phyloP scores from a whole-genome alignment of 1,140 invertebrate species.

The Drosophila prosaltans region DNA sequence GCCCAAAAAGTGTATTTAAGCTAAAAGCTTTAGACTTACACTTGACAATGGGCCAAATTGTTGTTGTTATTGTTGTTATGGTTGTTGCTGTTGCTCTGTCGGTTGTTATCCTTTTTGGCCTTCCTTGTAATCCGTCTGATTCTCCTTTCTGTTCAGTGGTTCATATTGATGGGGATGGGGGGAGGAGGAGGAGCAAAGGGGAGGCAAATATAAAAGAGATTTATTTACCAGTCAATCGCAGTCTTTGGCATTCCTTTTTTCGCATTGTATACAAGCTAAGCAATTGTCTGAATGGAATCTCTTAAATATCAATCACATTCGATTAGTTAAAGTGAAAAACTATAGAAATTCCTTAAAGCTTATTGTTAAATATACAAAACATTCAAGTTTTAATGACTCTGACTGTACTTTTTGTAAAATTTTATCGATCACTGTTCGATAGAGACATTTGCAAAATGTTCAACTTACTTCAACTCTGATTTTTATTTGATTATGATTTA shows the following conservation, averaged over 20 bases:
- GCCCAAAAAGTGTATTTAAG: slow-evolving; percentile 78
- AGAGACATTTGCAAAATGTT: not conserved
- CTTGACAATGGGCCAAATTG: slow-evolving; percentile 75
- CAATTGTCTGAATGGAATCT: slow-evolving; percentile 1
- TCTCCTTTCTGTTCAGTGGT: slow-evolving; percentile 11
- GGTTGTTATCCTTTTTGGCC: slow-evolving; percentile 1
- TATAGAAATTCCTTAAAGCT: not conserved
- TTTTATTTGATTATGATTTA: not conserved
- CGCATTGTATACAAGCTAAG: not conserved
- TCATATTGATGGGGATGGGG: not conserved
- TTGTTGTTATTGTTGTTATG: slow-evolving; percentile 46
- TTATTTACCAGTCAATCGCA: slow-evolving; percentile 65
- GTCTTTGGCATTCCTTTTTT: not conserved
- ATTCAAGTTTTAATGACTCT: too few relatives aligned
- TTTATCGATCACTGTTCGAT: not conserved
- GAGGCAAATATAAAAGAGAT: slow-evolving; percentile 6
- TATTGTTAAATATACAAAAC: not conserved
- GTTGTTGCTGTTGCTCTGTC: slow-evolving; percentile 35
- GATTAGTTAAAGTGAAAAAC: not conserved
- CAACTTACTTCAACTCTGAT: not conserved
- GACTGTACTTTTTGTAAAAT: too few relatives aligned
- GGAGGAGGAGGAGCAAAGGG: too few relatives aligned
- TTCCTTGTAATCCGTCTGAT: slow-evolving; percentile 18
- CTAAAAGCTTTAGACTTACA: slow-evolving; percentile 72
- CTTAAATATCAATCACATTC: slow-evolving; percentile 1